Conservation (phyloP, 2,113 vertebrate species). For the Cynoglossus semilaevis region DNA sequence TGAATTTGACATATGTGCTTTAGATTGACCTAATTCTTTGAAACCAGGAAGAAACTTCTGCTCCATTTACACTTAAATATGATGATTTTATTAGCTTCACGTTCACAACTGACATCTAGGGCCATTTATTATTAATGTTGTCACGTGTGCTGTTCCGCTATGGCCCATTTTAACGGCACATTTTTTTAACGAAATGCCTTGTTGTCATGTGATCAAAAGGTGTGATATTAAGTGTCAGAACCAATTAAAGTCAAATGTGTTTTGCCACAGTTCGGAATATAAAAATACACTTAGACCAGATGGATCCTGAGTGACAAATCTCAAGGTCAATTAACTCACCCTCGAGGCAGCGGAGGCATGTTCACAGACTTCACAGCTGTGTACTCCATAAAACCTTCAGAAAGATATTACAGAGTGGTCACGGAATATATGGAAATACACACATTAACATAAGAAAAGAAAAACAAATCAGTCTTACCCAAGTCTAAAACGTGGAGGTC, state of each 20-base stretch:
- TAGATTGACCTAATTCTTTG: too few species aligned
- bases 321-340: constrained; percentile 73
- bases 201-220: neutral
- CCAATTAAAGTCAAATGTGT: neutral
- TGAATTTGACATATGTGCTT: too few species aligned
- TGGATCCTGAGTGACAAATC: constrained; percentile 30
- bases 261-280: neutral
- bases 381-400: constrained; percentile 88
- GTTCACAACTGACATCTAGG: too few species aligned
- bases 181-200: too few species aligned
- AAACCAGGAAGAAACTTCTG: too few species aligned
- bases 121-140: too few species aligned
- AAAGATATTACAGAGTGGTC: constrained; percentile 3
- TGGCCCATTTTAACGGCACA: too few species aligned
- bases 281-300: constrained; percentile 42
- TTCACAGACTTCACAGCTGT: constrained; percentile 76
- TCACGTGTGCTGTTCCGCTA: too few species aligned
- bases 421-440: neutral
- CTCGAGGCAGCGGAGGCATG: constrained; percentile 78
- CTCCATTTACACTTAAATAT: too few species aligned
- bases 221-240: neutral
- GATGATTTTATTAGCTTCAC: too few species aligned
- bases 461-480: too few species aligned
- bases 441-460: neutral
- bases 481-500: constrained; percentile 85